Base-by-base conservation (phyloP, 2,888 invertebrate genomes). In the Galeruca laticollis region DNA sequence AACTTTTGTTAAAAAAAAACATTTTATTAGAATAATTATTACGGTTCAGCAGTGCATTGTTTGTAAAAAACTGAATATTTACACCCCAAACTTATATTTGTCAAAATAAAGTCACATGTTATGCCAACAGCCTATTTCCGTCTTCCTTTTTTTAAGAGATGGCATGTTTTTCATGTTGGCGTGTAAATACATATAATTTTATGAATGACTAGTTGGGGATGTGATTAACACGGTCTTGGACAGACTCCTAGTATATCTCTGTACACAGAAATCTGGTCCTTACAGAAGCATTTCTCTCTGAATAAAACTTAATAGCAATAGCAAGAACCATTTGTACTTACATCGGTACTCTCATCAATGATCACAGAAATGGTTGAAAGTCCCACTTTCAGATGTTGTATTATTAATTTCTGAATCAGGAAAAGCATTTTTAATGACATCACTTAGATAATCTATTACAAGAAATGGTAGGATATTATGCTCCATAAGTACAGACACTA, bases 261-360 rank as follows among this genome's bases (percentile, higher is more conserved):
- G 57, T 40, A 64, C 67, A 64, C 26, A 72, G 60, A 64, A 68
- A 70, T 70, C 47, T 72, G 21, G 72, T 72, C 60, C 70, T 63
- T 31, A 72, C 64, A 31, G 63, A 63, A 18, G 18, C 21, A 63
- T 26, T 47, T 33, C 13, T 57, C 18, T 60, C 20, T 40, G 69
- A 72, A 68, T 64, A 72, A 72, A 60, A 72, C 52, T 68, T 70
- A 37, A 69, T 59, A n/a, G 69, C 69, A 31, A 70, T 56, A 20
- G 67, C 70, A 62, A 70, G 62, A 33, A 63, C 52, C 37, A 20
- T 26, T 64, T 31, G 65, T 70, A 65, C 61, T 70, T 43, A 73
- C 68, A 59, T 70, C 70, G 15, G 70, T 73, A 67, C 65, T 68
- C 54, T 73, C 70, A 70, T 73, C 70, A 43, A 72, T 68, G 18